phyloP scores from a whole-genome alignment of 2,113 vertebrate genomes.

The Macrotis lagotis region DNA sequence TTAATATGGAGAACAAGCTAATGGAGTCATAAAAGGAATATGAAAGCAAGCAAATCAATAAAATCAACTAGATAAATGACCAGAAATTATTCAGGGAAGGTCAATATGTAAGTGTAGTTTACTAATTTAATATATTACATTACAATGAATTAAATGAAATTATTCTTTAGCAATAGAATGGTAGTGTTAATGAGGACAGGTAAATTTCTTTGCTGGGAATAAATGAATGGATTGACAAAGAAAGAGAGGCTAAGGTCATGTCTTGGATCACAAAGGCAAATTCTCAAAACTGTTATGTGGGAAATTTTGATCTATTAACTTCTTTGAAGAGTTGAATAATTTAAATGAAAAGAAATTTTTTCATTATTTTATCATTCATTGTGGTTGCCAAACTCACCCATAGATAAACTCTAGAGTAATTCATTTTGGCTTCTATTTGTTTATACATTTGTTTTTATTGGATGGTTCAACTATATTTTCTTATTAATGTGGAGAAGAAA shows the following conservation, averaged over 20 bases:
- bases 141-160: neutral
- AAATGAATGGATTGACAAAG: neutral
- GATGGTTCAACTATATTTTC: neutral
- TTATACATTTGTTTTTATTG: neutral
- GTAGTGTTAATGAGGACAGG: neutral
- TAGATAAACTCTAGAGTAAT: neutral
- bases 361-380: neutral
- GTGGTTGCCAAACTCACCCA: neutral
- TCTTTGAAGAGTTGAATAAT: neutral
- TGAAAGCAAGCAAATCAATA: neutral
- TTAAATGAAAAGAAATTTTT: neutral
- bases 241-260: neutral
- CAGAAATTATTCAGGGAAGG: neutral
- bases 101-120: neutral
- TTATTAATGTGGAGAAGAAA: neutral
- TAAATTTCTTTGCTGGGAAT: neutral
- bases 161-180: neutral
- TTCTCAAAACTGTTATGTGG: neutral
- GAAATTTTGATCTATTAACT: neutral
- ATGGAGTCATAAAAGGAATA: neutral
- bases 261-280: neutral
- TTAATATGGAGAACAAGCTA: neutral
- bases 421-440: constrained; percentile 12
- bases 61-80: neutral
- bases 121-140: neutral